phyloP scores from a whole-genome alignment of 2,113 vertebrate genomes.

The Campylomormyrus numenius region DNA sequence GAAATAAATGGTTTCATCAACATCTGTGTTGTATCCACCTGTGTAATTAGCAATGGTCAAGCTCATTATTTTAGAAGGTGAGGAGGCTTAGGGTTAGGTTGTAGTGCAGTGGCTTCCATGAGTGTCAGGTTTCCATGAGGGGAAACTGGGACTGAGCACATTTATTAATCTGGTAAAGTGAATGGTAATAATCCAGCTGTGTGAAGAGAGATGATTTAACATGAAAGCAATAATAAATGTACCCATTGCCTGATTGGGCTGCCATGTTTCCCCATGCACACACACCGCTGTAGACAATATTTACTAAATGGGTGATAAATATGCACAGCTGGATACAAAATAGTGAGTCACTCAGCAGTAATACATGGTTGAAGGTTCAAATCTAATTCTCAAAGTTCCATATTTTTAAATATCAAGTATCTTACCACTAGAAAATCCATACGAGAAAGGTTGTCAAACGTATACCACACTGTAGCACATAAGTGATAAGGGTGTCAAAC shows the following conservation, averaged over 20 bases:
- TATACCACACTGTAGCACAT: background rate
- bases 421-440: background rate
- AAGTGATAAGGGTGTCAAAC: background rate
- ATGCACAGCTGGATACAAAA: background rate
- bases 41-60: background rate
- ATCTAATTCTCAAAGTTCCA: background rate
- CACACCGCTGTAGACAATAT: background rate
- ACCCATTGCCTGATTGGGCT: background rate
- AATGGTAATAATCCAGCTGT: background rate
- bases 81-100: background rate
- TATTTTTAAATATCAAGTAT: background rate
- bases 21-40: background rate
- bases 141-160: background rate
- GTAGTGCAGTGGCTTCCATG: background rate
- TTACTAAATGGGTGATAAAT: background rate
- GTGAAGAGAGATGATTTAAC: background rate
- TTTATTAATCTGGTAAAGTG: background rate
- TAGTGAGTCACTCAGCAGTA: background rate
- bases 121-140: background rate
- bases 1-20: background rate
- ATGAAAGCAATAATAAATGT: background rate
- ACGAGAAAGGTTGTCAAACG: background rate
- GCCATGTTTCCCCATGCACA: background rate
- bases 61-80: background rate
- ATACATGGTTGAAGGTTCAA: background rate